Evolutionary conservation across 2,113 vertebrate species (phyloP), one percentile per base, ranked within the genome.

Genomic region (Beaufortia kweichowensis): DNA sequence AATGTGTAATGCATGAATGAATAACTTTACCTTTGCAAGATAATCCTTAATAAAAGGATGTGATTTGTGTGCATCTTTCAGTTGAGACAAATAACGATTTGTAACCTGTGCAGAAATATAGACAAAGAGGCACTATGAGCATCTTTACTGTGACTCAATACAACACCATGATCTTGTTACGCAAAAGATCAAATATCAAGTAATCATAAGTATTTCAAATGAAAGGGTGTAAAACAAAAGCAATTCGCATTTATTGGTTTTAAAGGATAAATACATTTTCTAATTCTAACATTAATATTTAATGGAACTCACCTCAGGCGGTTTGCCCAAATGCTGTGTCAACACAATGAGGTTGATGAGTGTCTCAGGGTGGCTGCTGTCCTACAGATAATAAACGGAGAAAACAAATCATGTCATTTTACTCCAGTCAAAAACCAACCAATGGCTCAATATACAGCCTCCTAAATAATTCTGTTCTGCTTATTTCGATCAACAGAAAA

Each of bases 1-100:
- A 19, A 19, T 19, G 17, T 48, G 15, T 48, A 48, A 31, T n/a
- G 15, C 8, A 6, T 35, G 12, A 33, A 0, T 21, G 7, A 76
- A 10, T 26, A 15, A 59, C 17, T 77, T 84, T 85, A 98, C 96
- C 96, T 98, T 99, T 31, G 92, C 85, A 68, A 96, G 91, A 79
- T 96, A 98, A 67, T 98, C 96, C 88, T 90, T 95, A 62, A 98
- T 94, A 87, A 97, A 99, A 0, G 96, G 95, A 17, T 99, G 97
- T 4, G 86, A 84, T 82, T 83, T 92, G 87, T 98, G 96, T 0
- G 94, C 95, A 0, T 98, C 97, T 75, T 97, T 99, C 77, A 99
- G 85, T 88, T 98, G 97, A 0, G 96, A 97, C 77, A 99, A 86
- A 77, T 99, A 99, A 7, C 97, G 95, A 78, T 94, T 98, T 4